Conservation (phyloP, 2,888 invertebrate genomes). For the Oasisia sp. region DNA sequence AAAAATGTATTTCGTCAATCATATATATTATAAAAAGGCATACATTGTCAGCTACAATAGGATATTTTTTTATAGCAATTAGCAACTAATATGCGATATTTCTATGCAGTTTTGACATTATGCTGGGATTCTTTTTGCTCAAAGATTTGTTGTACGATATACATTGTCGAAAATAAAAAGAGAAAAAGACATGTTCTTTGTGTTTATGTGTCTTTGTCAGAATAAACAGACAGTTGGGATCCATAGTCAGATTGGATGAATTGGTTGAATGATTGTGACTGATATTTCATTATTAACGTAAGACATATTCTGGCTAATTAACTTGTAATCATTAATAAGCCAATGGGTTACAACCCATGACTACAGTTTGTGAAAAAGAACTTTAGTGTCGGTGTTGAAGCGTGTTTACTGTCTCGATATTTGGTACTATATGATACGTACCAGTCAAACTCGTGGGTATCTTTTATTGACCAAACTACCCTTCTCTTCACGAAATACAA, state of each 20-base stretch:
- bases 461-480: background rate
- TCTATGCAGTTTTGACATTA: background rate
- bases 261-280: background rate
- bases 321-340: background rate
- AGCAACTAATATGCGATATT: background rate
- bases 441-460: background rate
- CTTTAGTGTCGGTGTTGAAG: background rate
- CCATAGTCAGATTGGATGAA: background rate
- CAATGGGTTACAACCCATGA: background rate
- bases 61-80: background rate
- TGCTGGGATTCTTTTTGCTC: background rate
- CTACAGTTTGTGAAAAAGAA: background rate
- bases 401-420: background rate
- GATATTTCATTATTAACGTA: no score
- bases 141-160: background rate
- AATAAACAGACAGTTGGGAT: background rate
- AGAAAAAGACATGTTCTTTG: background rate
- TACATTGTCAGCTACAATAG: background rate
- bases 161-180: background rate
- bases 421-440: background rate
- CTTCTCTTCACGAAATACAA: background rate
- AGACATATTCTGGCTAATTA: background rate
- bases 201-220: background rate
- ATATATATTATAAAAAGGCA: background rate
- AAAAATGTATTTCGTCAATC: background rate